Evolutionary conservation across 2,797 vertebrate genomes (phyloP).

Genomic region (Pipistrellus kuhlii): DNA sequence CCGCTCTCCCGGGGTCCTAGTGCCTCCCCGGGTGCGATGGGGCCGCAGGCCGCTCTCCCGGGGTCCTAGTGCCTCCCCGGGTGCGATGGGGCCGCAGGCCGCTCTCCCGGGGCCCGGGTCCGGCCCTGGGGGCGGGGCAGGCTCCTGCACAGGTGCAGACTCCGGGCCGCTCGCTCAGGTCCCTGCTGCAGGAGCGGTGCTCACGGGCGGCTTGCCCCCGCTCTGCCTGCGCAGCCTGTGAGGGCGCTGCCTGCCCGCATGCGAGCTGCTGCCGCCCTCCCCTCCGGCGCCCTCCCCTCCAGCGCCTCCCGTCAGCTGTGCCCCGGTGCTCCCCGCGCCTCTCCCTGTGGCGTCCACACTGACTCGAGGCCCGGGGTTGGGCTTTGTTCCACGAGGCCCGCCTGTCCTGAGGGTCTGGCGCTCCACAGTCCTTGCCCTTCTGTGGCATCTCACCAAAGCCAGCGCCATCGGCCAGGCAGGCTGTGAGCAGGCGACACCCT

Average conservation of each 20-base stretch:
- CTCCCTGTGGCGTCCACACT: rapidly evolving
- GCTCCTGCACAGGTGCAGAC: rapidly evolving
- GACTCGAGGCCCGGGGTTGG: rapidly evolving
- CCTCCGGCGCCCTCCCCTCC: rapidly evolving
- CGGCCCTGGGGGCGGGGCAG: too few species aligned
- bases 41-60: too few species aligned
- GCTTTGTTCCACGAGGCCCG: background rate
- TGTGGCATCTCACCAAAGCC: background rate
- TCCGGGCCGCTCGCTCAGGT: rapidly evolving
- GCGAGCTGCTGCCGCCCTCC: background rate
- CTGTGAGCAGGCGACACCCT: background rate
- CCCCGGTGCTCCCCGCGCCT: background rate
- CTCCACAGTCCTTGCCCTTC: background rate
- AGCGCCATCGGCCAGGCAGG: too few species aligned
- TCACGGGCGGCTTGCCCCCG: rapidly evolving
- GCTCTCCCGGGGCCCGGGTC: too few species aligned
- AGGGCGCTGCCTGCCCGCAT: rapidly evolving
- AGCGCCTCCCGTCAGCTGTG: rapidly evolving
- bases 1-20: too few species aligned
- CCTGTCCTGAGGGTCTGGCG: background rate
- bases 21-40: too few species aligned
- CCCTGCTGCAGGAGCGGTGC: rapidly evolving
- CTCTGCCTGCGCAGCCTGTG: too few species aligned
- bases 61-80: too few species aligned
- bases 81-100: too few species aligned